Conservation (phyloP, 2,113 vertebrate genomes). For the Phalacrocorax carbo region DNA sequence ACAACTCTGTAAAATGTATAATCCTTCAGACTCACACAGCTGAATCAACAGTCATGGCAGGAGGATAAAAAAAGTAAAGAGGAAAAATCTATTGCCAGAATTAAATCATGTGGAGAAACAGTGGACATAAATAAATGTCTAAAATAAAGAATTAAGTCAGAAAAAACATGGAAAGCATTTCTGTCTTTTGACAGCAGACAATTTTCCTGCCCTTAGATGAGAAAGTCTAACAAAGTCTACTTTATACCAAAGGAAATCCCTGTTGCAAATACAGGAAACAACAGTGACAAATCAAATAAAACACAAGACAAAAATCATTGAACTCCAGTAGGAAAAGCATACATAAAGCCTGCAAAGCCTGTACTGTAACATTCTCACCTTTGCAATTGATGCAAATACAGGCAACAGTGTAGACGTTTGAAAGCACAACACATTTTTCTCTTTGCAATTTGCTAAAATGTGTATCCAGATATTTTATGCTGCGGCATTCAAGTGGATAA, state of each 20-base stretch:
- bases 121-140: background rate
- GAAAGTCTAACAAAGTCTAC: background rate
- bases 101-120: background rate
- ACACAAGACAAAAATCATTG: background rate
- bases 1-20: slow-evolving; percentile 31
- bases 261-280: background rate
- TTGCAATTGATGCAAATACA: background rate
- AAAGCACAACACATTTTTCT: background rate
- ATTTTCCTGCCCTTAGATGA: background rate
- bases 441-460: background rate
- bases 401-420: background rate
- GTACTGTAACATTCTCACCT: background rate
- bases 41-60: slow-evolving; percentile 49
- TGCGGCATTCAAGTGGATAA: background rate
- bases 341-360: background rate
- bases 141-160: background rate
- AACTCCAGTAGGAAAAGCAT: background rate
- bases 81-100: background rate
- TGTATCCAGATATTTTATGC: background rate
- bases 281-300: background rate
- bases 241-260: background rate
- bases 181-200: background rate
- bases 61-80: background rate
- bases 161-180: background rate
- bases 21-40: slow-evolving; percentile 16